Evolutionary conservation across 1,140 invertebrate species (phyloP).

Genomic region (Pachyrhynchus sulphureomaculatus): DNA sequence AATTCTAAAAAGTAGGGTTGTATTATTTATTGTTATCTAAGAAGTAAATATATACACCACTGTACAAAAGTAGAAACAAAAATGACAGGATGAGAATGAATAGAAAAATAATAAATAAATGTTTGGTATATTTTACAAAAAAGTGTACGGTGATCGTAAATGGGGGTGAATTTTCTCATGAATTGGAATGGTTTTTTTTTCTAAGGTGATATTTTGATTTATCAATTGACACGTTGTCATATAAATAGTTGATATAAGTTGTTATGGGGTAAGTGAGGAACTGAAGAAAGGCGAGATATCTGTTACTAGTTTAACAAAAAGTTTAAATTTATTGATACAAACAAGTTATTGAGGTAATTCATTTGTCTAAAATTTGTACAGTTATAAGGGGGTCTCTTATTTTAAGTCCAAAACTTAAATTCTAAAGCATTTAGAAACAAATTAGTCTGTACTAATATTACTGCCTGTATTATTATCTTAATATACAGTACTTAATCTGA

Average conservation of each 20-base stretch:
- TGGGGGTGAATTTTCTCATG: neutral
- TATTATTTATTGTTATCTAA: slow-evolving; percentile 4
- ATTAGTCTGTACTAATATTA: too few species aligned
- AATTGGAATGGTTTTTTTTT: slow-evolving; percentile 1
- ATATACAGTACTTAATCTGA: too few species aligned
- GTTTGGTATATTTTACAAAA: slow-evolving; percentile 20
- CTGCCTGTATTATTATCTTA: too few species aligned
- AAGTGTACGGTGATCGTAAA: neutral
- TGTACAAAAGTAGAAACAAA: slow-evolving; percentile 27
- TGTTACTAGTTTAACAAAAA: too few species aligned
- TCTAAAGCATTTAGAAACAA: too few species aligned
- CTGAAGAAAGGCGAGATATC: neutral
- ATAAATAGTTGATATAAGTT: neutral
- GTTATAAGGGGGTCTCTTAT: too few species aligned
- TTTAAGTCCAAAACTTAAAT: too few species aligned
- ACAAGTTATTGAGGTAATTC: too few species aligned
- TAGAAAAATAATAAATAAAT: slow-evolving; percentile 22
- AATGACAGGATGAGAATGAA: slow-evolving; percentile 9
- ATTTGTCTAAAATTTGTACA: too few species aligned
- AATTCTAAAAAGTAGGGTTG: slow-evolving; percentile 7
- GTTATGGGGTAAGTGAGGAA: neutral
- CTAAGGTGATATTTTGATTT: slow-evolving; percentile 4
- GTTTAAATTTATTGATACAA: too few species aligned
- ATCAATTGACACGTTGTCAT: neutral
- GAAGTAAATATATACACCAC: slow-evolving; percentile 24